Percentiles rank a stretch among this genome's conserved stretches.
These are phyloP conservation scores for Drymodes brunneopygia DNA, from an alignment of 2,113 vertebrate genomes.

Conservation along the genomic window DNA sequence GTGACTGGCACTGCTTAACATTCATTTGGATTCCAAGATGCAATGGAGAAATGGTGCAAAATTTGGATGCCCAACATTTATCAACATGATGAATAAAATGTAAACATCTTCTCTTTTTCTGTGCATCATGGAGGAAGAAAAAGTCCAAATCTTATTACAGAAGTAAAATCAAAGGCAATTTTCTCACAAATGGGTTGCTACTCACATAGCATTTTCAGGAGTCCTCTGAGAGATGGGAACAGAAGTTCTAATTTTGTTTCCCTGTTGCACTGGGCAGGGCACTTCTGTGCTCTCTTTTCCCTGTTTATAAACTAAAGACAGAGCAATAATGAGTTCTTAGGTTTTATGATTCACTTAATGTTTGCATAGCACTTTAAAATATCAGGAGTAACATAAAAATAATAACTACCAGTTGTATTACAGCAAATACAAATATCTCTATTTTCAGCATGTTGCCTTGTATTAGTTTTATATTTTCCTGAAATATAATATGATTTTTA, in stretches of 20 bases:
- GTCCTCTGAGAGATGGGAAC: background rate
- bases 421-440: background rate
- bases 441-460: background rate
- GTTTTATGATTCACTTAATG: constrained; percentile 1
- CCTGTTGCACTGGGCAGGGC: background rate
- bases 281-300: background rate
- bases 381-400: background rate
- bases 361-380: constrained; percentile 10
- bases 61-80: background rate
- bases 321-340: background rate
- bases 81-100: background rate
- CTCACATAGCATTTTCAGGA: background rate
- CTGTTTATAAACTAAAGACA: background rate
- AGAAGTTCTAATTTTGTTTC: background rate
- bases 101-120: background rate
- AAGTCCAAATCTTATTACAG: background rate
- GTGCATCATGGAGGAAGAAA: background rate
- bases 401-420: background rate
- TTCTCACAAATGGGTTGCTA: background rate
- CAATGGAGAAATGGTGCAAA: background rate
- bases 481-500: background rate
- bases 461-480: background rate
- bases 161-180: background rate
- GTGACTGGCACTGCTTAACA: background rate
- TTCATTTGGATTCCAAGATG: background rate